These are phyloP conservation scores for Climacteris rufus DNA, from an alignment of 2,113 vertebrate genomes.

Conservation along the genomic window DNA sequence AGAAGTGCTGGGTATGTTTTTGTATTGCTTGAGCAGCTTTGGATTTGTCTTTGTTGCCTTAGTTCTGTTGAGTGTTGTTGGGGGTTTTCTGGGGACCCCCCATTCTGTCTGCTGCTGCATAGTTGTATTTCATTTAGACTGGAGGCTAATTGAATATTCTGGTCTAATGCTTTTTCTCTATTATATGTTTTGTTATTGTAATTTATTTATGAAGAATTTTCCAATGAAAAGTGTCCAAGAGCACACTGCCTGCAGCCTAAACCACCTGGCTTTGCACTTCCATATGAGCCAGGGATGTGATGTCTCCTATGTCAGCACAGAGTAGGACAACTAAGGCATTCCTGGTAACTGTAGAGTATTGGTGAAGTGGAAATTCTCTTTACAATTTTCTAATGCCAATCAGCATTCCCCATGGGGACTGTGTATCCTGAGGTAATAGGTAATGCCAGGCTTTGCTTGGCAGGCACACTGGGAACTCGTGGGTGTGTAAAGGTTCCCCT, in stretches of 20 bases:
- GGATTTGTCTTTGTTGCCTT: neutral
- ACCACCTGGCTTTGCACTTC: neutral
- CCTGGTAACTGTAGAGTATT: neutral
- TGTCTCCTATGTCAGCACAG: rapidly evolving
- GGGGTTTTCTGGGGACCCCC: neutral
- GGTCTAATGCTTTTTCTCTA: neutral
- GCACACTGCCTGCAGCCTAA: neutral
- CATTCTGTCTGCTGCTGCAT: neutral
- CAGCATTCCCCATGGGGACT: neutral
- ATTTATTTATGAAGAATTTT: neutral
- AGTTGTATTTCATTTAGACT: neutral
- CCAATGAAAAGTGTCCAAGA: neutral
- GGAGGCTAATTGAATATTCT: neutral
- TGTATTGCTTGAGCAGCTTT: neutral
- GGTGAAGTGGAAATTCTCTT: neutral
- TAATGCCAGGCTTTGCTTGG: neutral
- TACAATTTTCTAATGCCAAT: neutral
- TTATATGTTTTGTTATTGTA: neutral
- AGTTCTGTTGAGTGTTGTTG: neutral
- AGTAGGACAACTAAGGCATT: neutral
- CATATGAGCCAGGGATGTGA: neutral
- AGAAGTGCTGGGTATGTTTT: neutral
- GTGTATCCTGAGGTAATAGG: neutral
- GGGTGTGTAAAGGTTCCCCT: neutral
- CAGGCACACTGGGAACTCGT: neutral